Conservation (phyloP, 2,113 vertebrate genomes). For the Noctilio leporinus region DNA sequence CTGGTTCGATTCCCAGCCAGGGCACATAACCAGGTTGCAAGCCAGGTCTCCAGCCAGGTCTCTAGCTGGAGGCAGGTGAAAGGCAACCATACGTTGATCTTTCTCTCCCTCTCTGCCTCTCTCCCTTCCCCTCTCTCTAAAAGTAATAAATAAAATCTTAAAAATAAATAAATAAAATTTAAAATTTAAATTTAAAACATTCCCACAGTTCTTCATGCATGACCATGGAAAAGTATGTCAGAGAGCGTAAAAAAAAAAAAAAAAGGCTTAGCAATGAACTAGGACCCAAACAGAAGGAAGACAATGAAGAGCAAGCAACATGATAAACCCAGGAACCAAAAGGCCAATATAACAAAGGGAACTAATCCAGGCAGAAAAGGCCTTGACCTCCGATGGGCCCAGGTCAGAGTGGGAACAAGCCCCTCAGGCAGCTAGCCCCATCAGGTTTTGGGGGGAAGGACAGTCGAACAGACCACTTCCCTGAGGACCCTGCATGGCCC, state of each 20-base stretch:
- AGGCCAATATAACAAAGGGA: neutral
- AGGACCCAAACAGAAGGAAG: neutral
- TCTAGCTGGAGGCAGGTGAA: too few species aligned
- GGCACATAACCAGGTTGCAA: too few species aligned
- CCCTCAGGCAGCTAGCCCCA: fast-evolving
- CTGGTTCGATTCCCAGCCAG: too few species aligned
- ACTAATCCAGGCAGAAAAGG: neutral
- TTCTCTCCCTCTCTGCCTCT: too few species aligned
- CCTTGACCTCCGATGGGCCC: neutral
- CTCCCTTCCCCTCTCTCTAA: too few species aligned
- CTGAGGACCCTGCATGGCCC: neutral
- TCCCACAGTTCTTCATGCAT: neutral
- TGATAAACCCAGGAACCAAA: fast-evolving
- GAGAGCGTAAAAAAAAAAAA: neutral
- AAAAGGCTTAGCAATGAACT: neutral
- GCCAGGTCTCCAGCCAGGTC: too few species aligned
- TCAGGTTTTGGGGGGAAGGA: neutral
- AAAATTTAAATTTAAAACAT: neutral
- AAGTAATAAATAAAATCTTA: too few species aligned
- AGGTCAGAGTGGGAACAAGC: neutral
- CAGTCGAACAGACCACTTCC: neutral
- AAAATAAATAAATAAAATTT: neutral
- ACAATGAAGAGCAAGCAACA: fast-evolving
- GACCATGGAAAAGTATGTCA: neutral
- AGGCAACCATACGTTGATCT: too few species aligned